Conservation (phyloP, 2,797 vertebrate genomes). For the Enteromius treurensis region DNA sequence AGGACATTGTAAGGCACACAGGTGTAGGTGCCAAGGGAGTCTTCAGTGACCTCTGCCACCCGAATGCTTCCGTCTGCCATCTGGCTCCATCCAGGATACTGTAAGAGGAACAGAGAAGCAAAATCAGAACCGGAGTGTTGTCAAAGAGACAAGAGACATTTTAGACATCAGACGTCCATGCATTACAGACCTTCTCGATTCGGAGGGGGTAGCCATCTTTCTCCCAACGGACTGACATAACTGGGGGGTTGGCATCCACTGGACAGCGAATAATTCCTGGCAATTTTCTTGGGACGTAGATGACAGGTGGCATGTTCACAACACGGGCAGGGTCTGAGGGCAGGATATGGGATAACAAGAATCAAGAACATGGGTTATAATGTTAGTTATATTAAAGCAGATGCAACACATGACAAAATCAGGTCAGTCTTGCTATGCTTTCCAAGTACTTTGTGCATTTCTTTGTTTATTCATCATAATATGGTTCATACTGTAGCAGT, state of each 20-base stretch:
- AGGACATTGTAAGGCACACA: slow-evolving; percentile 99
- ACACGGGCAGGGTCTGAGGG: slow-evolving; percentile 94
- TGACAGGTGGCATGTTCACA: slow-evolving; percentile 97
- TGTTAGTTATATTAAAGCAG: not conserved
- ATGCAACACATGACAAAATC: not conserved
- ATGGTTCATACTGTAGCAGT: not conserved
- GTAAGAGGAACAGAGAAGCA: slow-evolving; percentile 23
- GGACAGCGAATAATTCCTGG: slow-evolving; percentile 98
- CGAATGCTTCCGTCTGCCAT: slow-evolving; percentile 95
- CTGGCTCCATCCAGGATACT: slow-evolving; percentile 96
- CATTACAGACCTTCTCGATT: slow-evolving; percentile 77
- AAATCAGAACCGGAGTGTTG: slow-evolving; percentile 14
- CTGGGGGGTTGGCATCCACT: slow-evolving; percentile 96
- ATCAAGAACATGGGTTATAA: slow-evolving; percentile 7
- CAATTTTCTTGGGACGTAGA: slow-evolving; percentile 96
- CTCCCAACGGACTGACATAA: slow-evolving; percentile 95
- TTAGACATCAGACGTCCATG: not conserved
- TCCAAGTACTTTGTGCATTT: not conserved
- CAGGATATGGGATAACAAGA: not conserved
- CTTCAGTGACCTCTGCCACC: slow-evolving; percentile 97
- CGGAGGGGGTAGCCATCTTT: slow-evolving; percentile 95
- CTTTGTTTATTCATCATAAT: not conserved
- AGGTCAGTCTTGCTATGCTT: not conserved
- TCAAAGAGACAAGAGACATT: not conserved
- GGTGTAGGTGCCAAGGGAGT: slow-evolving; percentile 99